Percentiles rank a stretch among this genome's conserved stretches.
Evolutionary conservation across 2,113 vertebrate species (phyloP).

Genomic region (Nibea albiflora): DNA sequence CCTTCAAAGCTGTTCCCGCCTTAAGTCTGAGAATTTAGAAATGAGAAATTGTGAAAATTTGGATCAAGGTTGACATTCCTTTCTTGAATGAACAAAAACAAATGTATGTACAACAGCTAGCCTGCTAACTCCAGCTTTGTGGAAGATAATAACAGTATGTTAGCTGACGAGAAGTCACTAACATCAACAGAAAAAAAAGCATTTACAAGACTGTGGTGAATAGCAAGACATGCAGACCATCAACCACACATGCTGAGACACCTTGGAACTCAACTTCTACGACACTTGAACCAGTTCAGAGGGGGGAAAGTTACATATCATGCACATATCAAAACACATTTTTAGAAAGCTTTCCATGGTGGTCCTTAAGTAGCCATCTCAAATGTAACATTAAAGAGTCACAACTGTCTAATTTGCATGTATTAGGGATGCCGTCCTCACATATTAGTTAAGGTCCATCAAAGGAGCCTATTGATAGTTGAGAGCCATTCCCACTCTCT

Average conservation of each 20-base stretch:
- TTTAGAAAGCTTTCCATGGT: conserved; percentile 5
- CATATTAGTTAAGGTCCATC: conserved; percentile 34
- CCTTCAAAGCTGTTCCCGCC: conserved; percentile 19
- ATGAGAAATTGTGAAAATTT: not conserved
- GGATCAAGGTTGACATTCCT: not conserved
- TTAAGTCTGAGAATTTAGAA: conserved; percentile 19
- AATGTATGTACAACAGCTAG: not conserved
- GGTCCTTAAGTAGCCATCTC: conserved; percentile 3
- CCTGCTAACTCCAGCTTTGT: not conserved
- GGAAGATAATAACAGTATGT: not conserved
- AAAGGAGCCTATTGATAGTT: conserved; percentile 55
- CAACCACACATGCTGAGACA: not conserved
- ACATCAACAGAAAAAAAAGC: not conserved
- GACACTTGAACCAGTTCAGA: not conserved
- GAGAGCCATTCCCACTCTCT: conserved; percentile 41
- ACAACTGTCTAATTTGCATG: conserved; percentile 40
- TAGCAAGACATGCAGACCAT: not conserved
- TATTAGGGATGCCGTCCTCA: conserved; percentile 22
- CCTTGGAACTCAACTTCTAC: not conserved
- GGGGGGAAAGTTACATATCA: conserved; percentile 24
- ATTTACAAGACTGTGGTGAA: too few species aligned
- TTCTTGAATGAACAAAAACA: not conserved
- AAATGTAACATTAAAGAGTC: conserved; percentile 21
- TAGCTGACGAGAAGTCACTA: not conserved
- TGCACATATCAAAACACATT: conserved; percentile 22